Evolutionary conservation across 2,113 vertebrate species (phyloP).

Genomic region (Numenius arquata): DNA sequence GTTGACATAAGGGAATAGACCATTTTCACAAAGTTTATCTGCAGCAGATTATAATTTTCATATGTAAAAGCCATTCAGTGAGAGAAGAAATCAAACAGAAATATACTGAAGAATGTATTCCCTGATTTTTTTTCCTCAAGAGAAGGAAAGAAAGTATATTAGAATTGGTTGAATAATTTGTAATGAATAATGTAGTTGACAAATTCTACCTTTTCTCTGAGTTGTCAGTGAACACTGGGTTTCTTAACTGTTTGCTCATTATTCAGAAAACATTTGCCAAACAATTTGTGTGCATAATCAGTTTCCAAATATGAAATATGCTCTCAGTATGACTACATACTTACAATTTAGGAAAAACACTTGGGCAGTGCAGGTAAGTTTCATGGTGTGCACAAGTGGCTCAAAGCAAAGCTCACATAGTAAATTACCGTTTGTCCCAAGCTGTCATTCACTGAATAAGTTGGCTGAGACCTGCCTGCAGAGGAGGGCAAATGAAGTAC

Average conservation of each 20-base stretch:
- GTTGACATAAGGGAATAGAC: not conserved
- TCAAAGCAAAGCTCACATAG: not conserved
- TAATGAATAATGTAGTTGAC: not conserved
- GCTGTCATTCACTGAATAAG: not conserved
- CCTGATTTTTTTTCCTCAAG: not conserved
- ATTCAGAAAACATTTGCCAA: not conserved
- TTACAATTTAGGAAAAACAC: not conserved
- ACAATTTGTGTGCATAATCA: not conserved
- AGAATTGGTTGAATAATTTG: not conserved
- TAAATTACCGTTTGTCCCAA: not conserved
- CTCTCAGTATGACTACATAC: not conserved
- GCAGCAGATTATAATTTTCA: not conserved
- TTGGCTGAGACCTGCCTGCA: not conserved
- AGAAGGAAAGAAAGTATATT: not conserved
- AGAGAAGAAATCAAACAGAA: not conserved
- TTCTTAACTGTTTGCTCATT: not conserved
- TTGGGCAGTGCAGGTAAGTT: not conserved
- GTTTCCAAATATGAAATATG: not conserved
- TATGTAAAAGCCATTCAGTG: not conserved
- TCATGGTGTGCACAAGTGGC: accelerated
- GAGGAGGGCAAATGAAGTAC: not conserved
- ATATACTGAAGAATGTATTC: not conserved
- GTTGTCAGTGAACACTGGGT: not conserved
- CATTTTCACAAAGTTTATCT: not conserved
- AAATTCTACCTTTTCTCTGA: not conserved